Conservation (phyloP, 2,797 vertebrate species). For the Crocidura indochinensis region DNA sequence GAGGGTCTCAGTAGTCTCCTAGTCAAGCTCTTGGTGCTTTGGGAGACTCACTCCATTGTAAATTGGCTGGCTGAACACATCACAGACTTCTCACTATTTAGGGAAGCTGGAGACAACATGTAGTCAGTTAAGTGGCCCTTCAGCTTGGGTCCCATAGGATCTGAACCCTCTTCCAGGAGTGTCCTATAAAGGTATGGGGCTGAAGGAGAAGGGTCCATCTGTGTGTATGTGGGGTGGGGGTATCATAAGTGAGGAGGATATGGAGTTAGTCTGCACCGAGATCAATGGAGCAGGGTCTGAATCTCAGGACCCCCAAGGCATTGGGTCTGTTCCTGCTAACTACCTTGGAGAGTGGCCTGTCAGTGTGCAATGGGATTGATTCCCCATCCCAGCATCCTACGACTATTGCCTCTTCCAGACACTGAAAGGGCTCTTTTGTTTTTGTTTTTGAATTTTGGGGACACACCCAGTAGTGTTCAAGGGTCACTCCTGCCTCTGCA, state of each 20-base stretch:
- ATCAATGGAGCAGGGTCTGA: constrained; percentile 13
- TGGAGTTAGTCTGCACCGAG: constrained; percentile 14
- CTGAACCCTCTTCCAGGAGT: background rate
- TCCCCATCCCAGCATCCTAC: background rate
- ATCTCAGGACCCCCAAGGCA: background rate
- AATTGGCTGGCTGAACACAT: constrained; percentile 53
- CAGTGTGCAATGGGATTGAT: background rate
- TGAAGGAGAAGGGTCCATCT: background rate
- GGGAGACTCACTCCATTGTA: constrained; percentile 63
- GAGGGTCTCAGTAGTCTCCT: constrained; percentile 58
- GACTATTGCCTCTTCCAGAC: background rate
- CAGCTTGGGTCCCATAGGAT: background rate
- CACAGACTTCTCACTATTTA: constrained; percentile 49
- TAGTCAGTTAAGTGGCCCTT: background rate
- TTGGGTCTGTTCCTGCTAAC: background rate
- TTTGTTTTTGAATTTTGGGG: constrained; percentile 37
- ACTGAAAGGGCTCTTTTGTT: constrained; percentile 38
- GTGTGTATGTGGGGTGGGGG: background rate
- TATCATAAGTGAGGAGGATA: constrained; percentile 23
- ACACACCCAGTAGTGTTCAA: no score
- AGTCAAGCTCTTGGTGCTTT: constrained; percentile 70
- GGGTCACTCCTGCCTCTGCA: no score
- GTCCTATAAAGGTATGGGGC: background rate
- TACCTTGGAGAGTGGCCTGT: constrained; percentile 56
- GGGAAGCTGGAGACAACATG: background rate